A percentile compares a stretch with the other conserved stretches of the same genome.
Conservation (phyloP, 2,113 vertebrate species). For the Mobula birostris region DNA sequence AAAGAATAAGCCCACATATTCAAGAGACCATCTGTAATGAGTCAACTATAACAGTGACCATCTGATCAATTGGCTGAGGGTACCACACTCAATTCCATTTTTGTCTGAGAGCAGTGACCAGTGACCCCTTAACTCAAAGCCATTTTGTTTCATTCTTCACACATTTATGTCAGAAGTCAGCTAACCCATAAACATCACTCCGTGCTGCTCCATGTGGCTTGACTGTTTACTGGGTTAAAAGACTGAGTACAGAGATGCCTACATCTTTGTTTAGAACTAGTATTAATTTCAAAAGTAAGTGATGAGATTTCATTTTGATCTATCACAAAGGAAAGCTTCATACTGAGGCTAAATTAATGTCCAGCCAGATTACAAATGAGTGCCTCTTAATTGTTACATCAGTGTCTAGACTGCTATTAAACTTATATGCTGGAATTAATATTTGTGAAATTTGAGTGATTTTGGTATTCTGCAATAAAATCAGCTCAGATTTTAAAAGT, state of each 20-base stretch:
- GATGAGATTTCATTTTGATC: background rate
- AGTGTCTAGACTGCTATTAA: background rate
- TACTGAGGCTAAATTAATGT: background rate
- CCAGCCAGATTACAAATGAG: too few species aligned
- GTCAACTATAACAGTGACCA: too few species aligned
- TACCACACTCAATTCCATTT: background rate
- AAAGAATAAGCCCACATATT: too few species aligned
- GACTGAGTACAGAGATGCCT: background rate
- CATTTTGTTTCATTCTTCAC: background rate
- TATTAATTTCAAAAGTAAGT: background rate
- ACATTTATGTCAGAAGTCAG: background rate
- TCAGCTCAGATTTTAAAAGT: background rate
- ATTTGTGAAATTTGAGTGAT: background rate
- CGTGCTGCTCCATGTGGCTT: background rate
- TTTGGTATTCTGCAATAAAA: background rate
- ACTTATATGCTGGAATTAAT: background rate
- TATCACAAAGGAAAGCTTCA: background rate
- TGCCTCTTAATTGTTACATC: background rate
- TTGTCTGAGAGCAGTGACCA: background rate
- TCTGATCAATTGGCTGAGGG: background rate
- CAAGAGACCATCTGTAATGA: too few species aligned
- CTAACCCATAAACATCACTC: background rate
- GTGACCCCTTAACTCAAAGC: background rate
- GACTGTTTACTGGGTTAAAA: background rate
- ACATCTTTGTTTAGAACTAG: background rate